Evolutionary conservation across 2,113 vertebrate species (phyloP), one percentile per base, ranked within the genome.

Genomic region (Erpornis zantholeuca): DNA sequence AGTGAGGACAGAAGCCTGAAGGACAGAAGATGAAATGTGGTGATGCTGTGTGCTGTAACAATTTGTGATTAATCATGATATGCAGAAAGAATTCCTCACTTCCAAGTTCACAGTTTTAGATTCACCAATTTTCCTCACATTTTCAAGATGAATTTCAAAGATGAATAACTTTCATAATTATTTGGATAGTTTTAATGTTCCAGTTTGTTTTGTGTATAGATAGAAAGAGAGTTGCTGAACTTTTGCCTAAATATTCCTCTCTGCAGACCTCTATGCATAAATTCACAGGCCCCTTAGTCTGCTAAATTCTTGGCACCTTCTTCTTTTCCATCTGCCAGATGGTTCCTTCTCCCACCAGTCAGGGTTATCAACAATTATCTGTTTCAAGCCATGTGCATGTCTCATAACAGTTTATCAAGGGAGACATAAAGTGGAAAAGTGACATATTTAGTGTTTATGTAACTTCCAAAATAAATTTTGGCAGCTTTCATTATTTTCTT

Each of bases 361-460:
- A 82, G 84, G 75, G 92, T 91, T 95, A 97, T 93, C 90, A 94
- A 89, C 80, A 94, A 87, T 85, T 87, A 91, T 88, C 60, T 93
- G 75, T 94, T 95, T 47, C 71, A 85, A 90, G 66, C 78, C n/a
- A 42, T 82, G 91, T 93, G 66, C 25, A 19, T 63, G 45, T 73
- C 70, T 94, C 70, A 28, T 76, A 91, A 87, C 81, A 87, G 75
- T 91, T 95, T 95, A 92, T 94, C 91, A 90, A 9, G 61, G 60
- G 87, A 96, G 50, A 90, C 3, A 3, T 91, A 91, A 94, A 95
- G 87, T 63, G 82, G 78, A 61, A 86, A 92, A 91, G 47, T 89
- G 91, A 76, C 84, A 47, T 73, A 79, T 49, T 92, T 82, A 72
- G 70, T 89, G 71, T 87, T 88, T 92, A 73, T 73, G 20, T 85